Evolutionary conservation across 2,113 vertebrate species (phyloP).

Genomic region (Tonatia bakeri): DNA sequence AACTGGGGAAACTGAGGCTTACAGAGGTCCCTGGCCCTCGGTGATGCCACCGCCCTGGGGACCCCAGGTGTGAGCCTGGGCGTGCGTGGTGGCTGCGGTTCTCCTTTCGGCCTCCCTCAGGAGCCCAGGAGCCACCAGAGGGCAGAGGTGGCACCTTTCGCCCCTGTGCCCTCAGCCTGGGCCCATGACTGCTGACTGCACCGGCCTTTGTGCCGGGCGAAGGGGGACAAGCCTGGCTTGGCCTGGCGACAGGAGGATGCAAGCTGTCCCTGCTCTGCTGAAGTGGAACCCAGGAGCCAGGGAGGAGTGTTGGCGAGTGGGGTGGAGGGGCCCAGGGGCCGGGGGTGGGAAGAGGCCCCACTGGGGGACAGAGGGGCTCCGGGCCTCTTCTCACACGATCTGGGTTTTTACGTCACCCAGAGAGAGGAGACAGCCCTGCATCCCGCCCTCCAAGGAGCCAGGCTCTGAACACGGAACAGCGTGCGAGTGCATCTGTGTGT

Average conservation of each 20-base stretch:
- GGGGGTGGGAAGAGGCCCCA: fast-evolving
- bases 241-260: neutral
- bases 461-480: neutral
- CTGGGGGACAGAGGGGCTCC: fast-evolving
- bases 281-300: neutral
- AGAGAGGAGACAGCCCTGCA: neutral
- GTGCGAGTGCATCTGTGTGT: fast-evolving
- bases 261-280: neutral
- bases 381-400: too few relatives aligned
- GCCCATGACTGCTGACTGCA: neutral
- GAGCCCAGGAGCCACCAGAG: neutral
- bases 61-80: neutral
- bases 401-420: neutral
- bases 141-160: neutral
- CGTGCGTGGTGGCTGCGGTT: fast-evolving
- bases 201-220: neutral
- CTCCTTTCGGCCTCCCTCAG: neutral
- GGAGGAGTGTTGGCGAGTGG: neutral
- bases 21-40: neutral
- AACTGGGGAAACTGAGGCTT: neutral
- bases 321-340: neutral
- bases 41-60: neutral
- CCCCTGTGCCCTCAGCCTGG: neutral
- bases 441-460: neutral
- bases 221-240: fast-evolving